phyloP scores from a whole-genome alignment of 2,797 vertebrate species.

The Diplodus sargus region DNA sequence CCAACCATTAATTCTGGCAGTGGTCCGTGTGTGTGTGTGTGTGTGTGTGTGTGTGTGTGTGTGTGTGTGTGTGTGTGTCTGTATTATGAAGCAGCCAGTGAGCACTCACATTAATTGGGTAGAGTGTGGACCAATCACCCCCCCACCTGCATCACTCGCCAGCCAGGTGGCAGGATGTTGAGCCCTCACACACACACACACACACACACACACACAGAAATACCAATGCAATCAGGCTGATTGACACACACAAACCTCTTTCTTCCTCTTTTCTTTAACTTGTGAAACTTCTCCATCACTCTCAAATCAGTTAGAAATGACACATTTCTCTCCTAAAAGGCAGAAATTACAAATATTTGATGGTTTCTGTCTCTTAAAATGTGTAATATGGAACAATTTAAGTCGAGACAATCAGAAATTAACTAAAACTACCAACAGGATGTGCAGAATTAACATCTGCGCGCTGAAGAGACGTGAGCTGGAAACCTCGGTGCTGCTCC shows the following conservation, averaged over 20 bases:
- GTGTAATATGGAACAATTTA: too few relatives aligned
- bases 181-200: slow-evolving; percentile 26
- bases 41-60: slow-evolving; percentile 18
- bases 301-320: too few relatives aligned
- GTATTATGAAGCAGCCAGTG: slow-evolving; percentile 18
- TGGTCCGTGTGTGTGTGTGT: background rate
- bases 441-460: too few relatives aligned
- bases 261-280: slow-evolving; percentile 3
- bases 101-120: slow-evolving; percentile 76
- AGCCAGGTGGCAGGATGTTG: slow-evolving; percentile 40
- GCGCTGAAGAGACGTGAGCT: too few relatives aligned
- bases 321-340: too few relatives aligned
- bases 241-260: background rate
- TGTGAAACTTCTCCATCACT: background rate
- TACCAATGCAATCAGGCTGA: background rate
- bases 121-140: slow-evolving; percentile 30
- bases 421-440: too few relatives aligned
- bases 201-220: slow-evolving; percentile 20
- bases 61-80: background rate
- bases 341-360: too few relatives aligned
- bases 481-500: too few relatives aligned
- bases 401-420: too few relatives aligned
- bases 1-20: slow-evolving; percentile 12
- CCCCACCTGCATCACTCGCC: slow-evolving; percentile 50
- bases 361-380: too few relatives aligned